Evolutionary conservation across 1,140 invertebrate species (phyloP), one percentile per base, ranked within the genome.

Genomic region (Panagrolaimus sp.): DNA sequence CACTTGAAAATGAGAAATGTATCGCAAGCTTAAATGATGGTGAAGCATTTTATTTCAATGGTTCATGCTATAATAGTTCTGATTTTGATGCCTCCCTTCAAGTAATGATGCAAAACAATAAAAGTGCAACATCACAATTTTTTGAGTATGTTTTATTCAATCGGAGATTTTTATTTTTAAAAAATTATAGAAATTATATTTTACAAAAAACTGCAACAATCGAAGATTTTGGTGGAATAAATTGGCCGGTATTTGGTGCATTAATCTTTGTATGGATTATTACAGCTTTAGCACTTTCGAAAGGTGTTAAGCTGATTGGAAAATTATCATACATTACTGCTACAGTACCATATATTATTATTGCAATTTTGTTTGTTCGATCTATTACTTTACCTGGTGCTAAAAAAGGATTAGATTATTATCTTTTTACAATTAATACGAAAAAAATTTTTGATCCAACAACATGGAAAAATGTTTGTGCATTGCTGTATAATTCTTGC

Each of bases 221-320:
- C n/a, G n/a, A n/a, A n/a, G 76, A 86, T 44, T 78, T 85, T 25
- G 86, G 87, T 14, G 83, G 20, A 77, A 87, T 51, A 84, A 86
- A 77, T 86, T 85, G 43, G 74, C 79, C 23, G 27, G 43, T 20
- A 51, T 65, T 13, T 73, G 74, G 0, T 73, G 77, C 7, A 27
- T 79, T n/a, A 76, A 79, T 57, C 69, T 64, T 77, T 43, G 72
- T 67, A 13, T 76, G 75, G 75, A 66, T 66, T n/a, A 1, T 76
- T 8, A 76, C 76, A 9, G 72, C 63, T 14, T 25, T 79, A 14
- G 72, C 69, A 5, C 45, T 76, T 31, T 64, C 66, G 5, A 77
- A 72, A 53, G 74, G 74, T 8, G 72, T 78, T 14, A 76, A 76
- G 68, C 61, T 76, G 31, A 71, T 76, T n/a, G 74, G 74, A 45